These are phyloP conservation scores for Sceloporus tristichus DNA, from an alignment of 2,113 vertebrate species.

Conservation along the genomic window DNA sequence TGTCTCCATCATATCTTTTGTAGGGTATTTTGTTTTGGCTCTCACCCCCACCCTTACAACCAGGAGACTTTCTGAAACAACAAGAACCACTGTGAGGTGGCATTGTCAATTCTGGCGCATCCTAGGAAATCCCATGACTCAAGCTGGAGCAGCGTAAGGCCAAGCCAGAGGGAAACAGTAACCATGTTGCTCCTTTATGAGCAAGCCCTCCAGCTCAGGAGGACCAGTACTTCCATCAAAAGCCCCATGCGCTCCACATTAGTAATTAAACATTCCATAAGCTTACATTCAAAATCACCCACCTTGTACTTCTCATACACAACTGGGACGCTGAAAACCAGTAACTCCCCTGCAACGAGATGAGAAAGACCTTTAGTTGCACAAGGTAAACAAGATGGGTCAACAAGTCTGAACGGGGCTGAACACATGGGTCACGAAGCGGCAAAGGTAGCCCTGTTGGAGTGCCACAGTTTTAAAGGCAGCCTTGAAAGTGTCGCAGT, in stretches of 20 bases:
- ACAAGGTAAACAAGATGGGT: neutral
- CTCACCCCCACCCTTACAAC: too few species aligned
- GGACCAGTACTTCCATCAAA: too few species aligned
- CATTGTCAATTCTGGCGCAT: neutral
- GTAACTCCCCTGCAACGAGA: constrained; percentile 80
- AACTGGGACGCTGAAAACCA: constrained; percentile 86
- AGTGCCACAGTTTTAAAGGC: neutral
- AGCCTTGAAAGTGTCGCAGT: too few species aligned
- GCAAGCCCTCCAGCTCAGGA: too few species aligned
- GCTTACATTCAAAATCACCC: constrained; percentile 36
- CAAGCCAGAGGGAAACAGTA: too few species aligned
- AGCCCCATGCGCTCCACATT: neutral
- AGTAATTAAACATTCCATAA: neutral
- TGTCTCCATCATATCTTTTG: neutral
- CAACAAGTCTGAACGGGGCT: neutral
- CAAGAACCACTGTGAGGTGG: neutral
- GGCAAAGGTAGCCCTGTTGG: neutral
- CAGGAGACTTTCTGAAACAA: neutral
- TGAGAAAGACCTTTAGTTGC: neutral
- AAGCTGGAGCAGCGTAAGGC: too few species aligned
- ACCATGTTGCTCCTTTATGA: too few species aligned
- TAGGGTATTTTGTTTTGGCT: rapidly evolving
- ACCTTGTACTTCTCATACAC: constrained; percentile 95
- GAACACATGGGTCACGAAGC: neutral
- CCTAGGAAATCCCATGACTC: neutral